phyloP scores from a whole-genome alignment of 2,888 invertebrate species.

The Venusia cambrica region DNA sequence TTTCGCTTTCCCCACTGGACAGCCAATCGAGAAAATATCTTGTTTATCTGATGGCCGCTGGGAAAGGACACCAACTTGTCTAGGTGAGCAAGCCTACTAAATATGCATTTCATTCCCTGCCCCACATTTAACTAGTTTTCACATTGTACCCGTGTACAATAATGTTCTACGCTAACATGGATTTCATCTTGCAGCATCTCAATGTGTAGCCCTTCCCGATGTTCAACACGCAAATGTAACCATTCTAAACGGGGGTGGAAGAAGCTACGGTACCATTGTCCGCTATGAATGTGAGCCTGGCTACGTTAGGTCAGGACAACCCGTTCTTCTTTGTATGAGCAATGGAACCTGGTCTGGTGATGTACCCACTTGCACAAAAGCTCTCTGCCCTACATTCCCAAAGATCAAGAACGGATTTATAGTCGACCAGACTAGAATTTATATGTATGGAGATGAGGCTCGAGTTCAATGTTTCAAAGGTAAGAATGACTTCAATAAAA shows the following conservation, averaged over 20 bases:
- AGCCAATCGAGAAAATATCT: conserved; percentile 93
- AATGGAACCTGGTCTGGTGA: conserved; percentile 97
- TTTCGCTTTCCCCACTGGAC: conserved; percentile 94
- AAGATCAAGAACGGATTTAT: conserved; percentile 93
- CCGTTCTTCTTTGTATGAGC: conserved; percentile 96
- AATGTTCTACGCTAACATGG: too few relatives aligned
- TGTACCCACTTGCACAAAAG: conserved; percentile 92
- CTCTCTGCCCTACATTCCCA: conserved; percentile 87
- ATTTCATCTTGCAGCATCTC: conserved; percentile 85
- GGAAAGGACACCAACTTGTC: conserved; percentile 95
- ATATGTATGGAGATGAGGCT: conserved; percentile 94
- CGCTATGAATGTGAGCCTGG: conserved; percentile 96
- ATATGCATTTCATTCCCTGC: background rate
- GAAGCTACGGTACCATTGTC: conserved; percentile 96
- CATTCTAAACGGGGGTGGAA: conserved; percentile 92
- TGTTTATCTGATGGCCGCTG: conserved; percentile 94
- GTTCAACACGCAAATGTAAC: conserved; percentile 93
- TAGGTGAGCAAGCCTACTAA: conserved; percentile 78
- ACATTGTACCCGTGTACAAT: background rate
- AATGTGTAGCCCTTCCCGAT: conserved; percentile 92
- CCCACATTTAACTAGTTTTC: background rate
- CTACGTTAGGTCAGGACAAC: conserved; percentile 92
- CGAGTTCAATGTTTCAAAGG: conserved; percentile 93
- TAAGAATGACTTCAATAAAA: conserved; percentile 29
- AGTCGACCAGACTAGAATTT: conserved; percentile 87